These are phyloP conservation scores for Drosophila cracens DNA, from an alignment of 2,888 invertebrate genomes.

Conservation along the genomic window DNA sequence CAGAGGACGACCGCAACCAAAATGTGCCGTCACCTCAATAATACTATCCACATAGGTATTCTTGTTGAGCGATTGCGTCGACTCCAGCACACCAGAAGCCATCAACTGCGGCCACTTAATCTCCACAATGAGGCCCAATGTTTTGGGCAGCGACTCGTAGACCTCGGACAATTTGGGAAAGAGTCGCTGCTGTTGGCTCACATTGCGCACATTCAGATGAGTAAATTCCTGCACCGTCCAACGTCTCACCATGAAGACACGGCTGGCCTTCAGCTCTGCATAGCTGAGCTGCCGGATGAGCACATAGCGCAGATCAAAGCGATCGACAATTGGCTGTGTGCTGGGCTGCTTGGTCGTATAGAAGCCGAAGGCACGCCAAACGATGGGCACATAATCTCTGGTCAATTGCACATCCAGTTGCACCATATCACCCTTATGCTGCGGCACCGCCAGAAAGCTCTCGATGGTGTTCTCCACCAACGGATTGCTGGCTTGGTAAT, in stretches of 20 bases:
- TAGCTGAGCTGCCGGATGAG: constrained; percentile 96
- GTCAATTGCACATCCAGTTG: constrained; percentile 99
- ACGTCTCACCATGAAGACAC: constrained; percentile 91
- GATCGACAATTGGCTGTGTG: constrained; percentile 88
- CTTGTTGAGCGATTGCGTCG: constrained; percentile 92
- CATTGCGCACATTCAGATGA: constrained; percentile 91
- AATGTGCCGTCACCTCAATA: constrained; percentile 91
- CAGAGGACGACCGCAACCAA: constrained; percentile 92
- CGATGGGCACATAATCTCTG: constrained; percentile 96
- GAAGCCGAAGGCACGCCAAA: constrained; percentile 95
- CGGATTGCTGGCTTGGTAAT: constrained; percentile 89
- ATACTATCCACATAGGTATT: constrained; percentile 95
- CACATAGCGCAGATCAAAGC: constrained; percentile 93
- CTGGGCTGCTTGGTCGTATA: constrained; percentile 87
- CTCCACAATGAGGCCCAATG: constrained; percentile 97
- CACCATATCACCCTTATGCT: constrained; percentile 97
- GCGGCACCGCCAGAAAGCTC: constrained; percentile 94
- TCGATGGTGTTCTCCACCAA: constrained; percentile 95
- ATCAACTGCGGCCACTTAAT: constrained; percentile 97
- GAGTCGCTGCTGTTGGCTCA: constrained; percentile 87
- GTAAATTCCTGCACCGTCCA: constrained; percentile 89
- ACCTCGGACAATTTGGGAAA: constrained; percentile 95
- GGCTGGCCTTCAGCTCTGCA: constrained; percentile 94
- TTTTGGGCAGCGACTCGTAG: constrained; percentile 90
- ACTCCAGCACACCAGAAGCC: constrained; percentile 92